Percentiles rank a stretch among this genome's conserved stretches.
Conservation (phyloP, 2,113 vertebrate genomes). For the Calyptommatus sinebrachiatus region DNA sequence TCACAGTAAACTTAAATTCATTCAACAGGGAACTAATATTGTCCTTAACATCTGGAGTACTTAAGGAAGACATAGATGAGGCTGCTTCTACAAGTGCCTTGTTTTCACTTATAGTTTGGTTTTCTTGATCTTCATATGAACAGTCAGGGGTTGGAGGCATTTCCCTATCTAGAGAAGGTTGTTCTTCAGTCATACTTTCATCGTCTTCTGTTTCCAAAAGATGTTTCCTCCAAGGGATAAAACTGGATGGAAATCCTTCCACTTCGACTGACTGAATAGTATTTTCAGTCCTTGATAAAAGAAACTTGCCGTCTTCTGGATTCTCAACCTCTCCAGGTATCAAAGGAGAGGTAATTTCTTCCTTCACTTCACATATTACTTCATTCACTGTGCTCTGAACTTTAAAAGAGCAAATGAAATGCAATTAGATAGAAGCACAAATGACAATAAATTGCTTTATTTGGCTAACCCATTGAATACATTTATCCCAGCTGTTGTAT, state of each 20-base stretch:
- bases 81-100: not conserved
- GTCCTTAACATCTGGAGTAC: not conserved
- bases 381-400: not conserved
- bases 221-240: constrained; percentile 24
- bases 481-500: not conserved
- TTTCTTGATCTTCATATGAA: not conserved
- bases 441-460: not conserved
- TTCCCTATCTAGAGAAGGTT: not conserved
- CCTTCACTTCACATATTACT: not conserved
- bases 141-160: not conserved
- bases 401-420: not conserved
- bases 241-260: not conserved
- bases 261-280: not conserved
- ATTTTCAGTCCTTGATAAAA: not conserved
- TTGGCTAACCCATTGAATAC: not conserved
- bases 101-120: not conserved
- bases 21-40: not conserved
- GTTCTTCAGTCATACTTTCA: not conserved
- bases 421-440: not conserved
- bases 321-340: not conserved
- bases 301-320: not conserved
- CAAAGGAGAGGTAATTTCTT: not conserved
- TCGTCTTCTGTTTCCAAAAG: not conserved
- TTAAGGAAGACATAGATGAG: not conserved
- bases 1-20: not conserved